Conservation (phyloP, 2,797 vertebrate genomes). For the Lagocephalus sceleratus region DNA sequence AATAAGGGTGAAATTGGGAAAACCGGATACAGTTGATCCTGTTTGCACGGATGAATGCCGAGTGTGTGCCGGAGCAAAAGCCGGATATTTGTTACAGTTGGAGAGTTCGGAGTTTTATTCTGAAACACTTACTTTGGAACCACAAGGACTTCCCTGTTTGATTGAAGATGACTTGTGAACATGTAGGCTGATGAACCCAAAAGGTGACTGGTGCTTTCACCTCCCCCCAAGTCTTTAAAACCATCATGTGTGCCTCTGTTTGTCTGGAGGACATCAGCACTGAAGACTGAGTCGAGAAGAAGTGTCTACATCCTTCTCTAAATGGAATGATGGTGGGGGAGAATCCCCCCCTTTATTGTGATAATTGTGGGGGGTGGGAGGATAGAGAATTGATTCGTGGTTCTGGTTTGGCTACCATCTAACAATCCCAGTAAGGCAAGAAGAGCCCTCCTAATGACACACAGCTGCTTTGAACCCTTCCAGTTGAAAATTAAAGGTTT, state of each 20-base stretch:
- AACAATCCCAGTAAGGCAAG: constrained; percentile 55
- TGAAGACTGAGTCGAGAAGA: too few species aligned
- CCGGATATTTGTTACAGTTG: constrained; percentile 34
- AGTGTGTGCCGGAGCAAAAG: constrained; percentile 40
- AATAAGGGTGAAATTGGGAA: constrained; percentile 47
- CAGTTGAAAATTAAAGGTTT: constrained; percentile 62
- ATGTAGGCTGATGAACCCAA: too few species aligned
- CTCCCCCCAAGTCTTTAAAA: too few species aligned
- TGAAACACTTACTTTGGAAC: too few species aligned
- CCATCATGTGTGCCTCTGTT: too few species aligned
- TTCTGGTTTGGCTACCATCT: constrained; percentile 49
- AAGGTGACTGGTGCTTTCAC: too few species aligned
- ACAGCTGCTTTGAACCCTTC: constrained; percentile 69
- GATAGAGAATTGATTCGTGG: constrained; percentile 43
- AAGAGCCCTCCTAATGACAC: constrained; percentile 57
- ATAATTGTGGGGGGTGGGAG: constrained; percentile 19
- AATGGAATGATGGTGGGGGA: too few species aligned
- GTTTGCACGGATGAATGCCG: constrained; percentile 18
- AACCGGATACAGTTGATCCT: constrained; percentile 54
- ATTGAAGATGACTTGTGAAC: too few species aligned
- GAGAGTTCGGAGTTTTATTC: constrained; percentile 9
- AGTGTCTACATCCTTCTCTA: too few species aligned
- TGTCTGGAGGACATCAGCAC: too few species aligned
- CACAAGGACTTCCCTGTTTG: too few species aligned
- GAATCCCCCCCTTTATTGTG: too few species aligned